Evolutionary conservation across 2,113 vertebrate species (phyloP).

Genomic region (Pluvianellus socialis): DNA sequence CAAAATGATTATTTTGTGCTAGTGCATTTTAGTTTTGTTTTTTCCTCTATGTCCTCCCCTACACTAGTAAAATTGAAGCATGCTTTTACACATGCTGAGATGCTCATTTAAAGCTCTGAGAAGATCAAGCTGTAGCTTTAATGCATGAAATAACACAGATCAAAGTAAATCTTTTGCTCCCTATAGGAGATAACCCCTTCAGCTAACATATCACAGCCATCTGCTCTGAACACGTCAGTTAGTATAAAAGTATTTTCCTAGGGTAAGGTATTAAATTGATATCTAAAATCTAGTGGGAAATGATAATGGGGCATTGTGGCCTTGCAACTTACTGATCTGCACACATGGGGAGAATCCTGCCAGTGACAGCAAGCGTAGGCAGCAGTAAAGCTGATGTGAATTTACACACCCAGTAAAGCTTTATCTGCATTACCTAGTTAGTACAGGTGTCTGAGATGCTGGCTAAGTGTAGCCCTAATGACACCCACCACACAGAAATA

Average conservation of each 20-base stretch:
- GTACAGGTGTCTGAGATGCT: too few relatives aligned
- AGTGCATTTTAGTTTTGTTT: neutral
- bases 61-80: neutral
- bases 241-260: neutral
- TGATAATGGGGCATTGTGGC: fast-evolving
- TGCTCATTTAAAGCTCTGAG: neutral
- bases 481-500: neutral
- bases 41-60: neutral
- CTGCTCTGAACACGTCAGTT: neutral
- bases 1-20: neutral
- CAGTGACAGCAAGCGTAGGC: neutral
- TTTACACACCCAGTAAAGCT: neutral
- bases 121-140: neutral
- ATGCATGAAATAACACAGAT: neutral
- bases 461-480: neutral
- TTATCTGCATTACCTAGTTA: neutral
- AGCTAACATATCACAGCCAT: neutral
- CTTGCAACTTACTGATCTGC: neutral
- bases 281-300: neutral
- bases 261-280: neutral
- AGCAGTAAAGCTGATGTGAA: neutral
- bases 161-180: neutral
- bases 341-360: neutral
- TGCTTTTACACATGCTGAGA: neutral
- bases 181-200: neutral